These are phyloP conservation scores for Drosophila arawakana DNA, from an alignment of 1,140 invertebrate species.

Conservation along the genomic window DNA sequence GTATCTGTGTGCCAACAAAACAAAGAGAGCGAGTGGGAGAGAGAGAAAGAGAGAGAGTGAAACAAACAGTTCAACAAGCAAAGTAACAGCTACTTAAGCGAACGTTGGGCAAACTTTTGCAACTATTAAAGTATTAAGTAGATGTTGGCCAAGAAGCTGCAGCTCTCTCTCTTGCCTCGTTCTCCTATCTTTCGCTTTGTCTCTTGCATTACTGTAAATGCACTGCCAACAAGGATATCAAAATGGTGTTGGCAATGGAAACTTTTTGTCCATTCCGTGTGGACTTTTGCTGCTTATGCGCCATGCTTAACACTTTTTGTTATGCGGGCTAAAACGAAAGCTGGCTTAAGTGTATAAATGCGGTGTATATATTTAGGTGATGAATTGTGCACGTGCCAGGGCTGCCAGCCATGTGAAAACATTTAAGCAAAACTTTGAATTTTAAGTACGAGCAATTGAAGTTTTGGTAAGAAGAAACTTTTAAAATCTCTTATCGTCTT, in stretches of 20 bases:
- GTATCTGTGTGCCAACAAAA: conserved; percentile 19
- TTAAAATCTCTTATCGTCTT: background rate
- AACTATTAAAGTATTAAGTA: conserved; percentile 84
- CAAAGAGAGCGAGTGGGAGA: background rate
- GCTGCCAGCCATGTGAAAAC: background rate
- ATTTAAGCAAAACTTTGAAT: background rate
- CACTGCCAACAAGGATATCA: conserved; percentile 40
- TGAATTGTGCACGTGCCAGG: conserved; percentile 12
- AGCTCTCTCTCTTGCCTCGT: background rate
- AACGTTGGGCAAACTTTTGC: conserved; percentile 70
- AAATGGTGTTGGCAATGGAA: conserved; percentile 58
- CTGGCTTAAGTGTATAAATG: conserved; percentile 65
- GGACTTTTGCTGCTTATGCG: conserved; percentile 59
- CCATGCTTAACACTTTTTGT: conserved; percentile 74
- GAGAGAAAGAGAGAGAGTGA: conserved; percentile 14
- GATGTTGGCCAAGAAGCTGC: conserved; percentile 64
- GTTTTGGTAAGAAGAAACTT: too few species aligned
- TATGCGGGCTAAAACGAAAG: conserved; percentile 43
- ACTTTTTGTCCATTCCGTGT: conserved; percentile 46
- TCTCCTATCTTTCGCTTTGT: background rate
- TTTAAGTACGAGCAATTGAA: too few species aligned
- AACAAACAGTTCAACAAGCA: conserved; percentile 46
- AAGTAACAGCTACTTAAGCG: conserved; percentile 76
- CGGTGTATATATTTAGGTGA: conserved; percentile 25
- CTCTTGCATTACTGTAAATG: conserved; percentile 53